Evolutionary conservation across 2,888 invertebrate species (phyloP), one percentile per base, ranked within the genome.

Genomic region (Dicycla oo): DNA sequence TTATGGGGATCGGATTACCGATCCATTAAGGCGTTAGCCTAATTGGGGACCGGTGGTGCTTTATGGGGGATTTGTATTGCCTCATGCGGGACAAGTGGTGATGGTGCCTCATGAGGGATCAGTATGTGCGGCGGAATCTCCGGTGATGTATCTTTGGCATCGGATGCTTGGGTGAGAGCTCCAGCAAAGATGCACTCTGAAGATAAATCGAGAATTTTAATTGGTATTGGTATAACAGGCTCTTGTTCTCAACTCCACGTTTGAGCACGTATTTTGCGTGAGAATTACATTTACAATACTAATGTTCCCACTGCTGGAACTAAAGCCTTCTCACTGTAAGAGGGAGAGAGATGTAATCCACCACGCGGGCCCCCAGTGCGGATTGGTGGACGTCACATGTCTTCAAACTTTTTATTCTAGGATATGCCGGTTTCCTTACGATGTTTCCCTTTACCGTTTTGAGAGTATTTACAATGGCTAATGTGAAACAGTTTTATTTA

Each of bases 161-260:
- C 15, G 11, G 5, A 40, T 34, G 23, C 58, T 30, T 53, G 58
- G 2, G 51, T 54, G 10, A 53, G 3, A 26, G 20, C 11, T 2
- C 60, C 38, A 43, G 13, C 73, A 26, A 77, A 23, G 13, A 49
- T 43, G 38, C 66, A 73, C 77, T 77, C 58, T 51, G 20, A 13
- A 58, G 1, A 65, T n/a, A 26, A 69, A 60, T 23, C 3, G 4
- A 11, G 15, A 43, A 34, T 51, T 23, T 20, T 1, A 47, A 34
- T 73, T 40, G 1, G 0, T 20, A 23, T 34, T 30, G 4, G 18
- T 65, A 1, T 34, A 20, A 45, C 2, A 5, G 8, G 11, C 1
- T 8, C 4, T 15, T 15, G 10, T 15, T 20, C 15, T 3, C 2
- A 23, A 18, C 13, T 34, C 0, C 23, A 26, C 7, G 18, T 15